These are phyloP conservation scores for Panulirus ornatus DNA, from an alignment of 1,140 invertebrate species.

Conservation along the genomic window DNA sequence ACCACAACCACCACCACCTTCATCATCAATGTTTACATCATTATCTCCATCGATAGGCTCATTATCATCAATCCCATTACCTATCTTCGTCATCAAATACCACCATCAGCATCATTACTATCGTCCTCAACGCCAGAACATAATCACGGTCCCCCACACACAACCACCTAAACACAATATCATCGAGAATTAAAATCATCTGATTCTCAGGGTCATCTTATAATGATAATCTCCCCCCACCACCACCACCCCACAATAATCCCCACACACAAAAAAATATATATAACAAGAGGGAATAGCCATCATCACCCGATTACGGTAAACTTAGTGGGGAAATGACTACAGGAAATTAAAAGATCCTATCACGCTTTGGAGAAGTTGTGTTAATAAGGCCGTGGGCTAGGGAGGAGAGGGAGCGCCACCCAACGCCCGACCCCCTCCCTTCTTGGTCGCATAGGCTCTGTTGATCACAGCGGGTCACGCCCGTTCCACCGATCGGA, in stretches of 20 bases:
- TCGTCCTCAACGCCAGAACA: not conserved
- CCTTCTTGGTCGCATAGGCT: not conserved
- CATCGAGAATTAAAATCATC: no score
- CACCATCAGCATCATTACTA: no score
- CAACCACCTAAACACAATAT: not conserved
- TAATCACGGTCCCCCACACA: not conserved
- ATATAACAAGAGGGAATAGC: not conserved
- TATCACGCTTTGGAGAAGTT: not conserved
- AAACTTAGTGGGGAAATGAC: not conserved
- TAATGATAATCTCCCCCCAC: no score
- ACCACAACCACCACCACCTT: no score
- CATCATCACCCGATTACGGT: conserved; percentile 23
- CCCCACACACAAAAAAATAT: not conserved
- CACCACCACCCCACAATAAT: not conserved
- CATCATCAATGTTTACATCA: no score
- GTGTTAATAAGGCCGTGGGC: conserved; percentile 9
- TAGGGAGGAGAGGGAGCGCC: no score
- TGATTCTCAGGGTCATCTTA: no score
- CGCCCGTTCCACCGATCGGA: not conserved
- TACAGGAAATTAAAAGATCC: conserved; percentile 40
- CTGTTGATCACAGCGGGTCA: not conserved
- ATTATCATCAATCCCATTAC: no score
- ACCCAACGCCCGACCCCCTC: no score
- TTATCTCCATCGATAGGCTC: no score
- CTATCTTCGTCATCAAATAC: no score